Evolutionary conservation across 2,888 invertebrate genomes (phyloP).

Genomic region (Melinaea marsaeus): DNA sequence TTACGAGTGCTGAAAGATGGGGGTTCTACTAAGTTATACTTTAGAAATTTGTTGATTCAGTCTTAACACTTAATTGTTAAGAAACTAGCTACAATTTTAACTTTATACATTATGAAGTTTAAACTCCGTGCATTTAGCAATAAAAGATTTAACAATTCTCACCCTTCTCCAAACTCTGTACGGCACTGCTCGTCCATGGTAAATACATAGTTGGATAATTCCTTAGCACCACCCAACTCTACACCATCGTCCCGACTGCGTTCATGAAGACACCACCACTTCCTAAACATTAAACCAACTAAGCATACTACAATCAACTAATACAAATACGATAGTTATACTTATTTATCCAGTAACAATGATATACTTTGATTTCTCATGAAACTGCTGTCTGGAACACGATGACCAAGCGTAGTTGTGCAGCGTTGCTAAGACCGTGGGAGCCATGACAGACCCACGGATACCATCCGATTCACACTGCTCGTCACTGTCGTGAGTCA

Average conservation of each 20-base stretch:
- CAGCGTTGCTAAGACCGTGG: conserved; percentile 84
- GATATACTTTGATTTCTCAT: conserved; percentile 76
- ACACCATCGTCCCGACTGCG: conserved; percentile 74
- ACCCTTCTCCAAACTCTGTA: conserved; percentile 88
- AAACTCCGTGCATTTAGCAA: too few relatives aligned
- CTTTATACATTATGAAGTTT: too few relatives aligned
- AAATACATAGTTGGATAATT: conserved; percentile 76
- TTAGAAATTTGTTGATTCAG: too few relatives aligned
- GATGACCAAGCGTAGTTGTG: conserved; percentile 86
- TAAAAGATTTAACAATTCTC: conserved; percentile 24
- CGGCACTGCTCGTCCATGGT: conserved; percentile 88
- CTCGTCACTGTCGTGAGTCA: conserved; percentile 85
- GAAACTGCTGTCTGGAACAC: conserved; percentile 80
- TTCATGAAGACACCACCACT: conserved; percentile 69
- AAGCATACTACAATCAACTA: too few relatives aligned
- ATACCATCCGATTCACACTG: conserved; percentile 79
- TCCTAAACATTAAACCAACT: conserved; percentile 37
- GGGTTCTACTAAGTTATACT: too few relatives aligned
- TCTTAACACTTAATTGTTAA: too few relatives aligned
- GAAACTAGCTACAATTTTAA: too few relatives aligned
- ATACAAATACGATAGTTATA: too few relatives aligned
- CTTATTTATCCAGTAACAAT: not conserved
- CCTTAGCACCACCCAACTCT: conserved; percentile 72
- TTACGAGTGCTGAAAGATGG: too few relatives aligned
- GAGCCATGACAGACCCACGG: conserved; percentile 82